A percentile compares a stretch with the other conserved stretches of the same genome.
These are phyloP conservation scores for Pasiphila rectangulata DNA, from an alignment of 2,888 invertebrate species.

Conservation along the genomic window DNA sequence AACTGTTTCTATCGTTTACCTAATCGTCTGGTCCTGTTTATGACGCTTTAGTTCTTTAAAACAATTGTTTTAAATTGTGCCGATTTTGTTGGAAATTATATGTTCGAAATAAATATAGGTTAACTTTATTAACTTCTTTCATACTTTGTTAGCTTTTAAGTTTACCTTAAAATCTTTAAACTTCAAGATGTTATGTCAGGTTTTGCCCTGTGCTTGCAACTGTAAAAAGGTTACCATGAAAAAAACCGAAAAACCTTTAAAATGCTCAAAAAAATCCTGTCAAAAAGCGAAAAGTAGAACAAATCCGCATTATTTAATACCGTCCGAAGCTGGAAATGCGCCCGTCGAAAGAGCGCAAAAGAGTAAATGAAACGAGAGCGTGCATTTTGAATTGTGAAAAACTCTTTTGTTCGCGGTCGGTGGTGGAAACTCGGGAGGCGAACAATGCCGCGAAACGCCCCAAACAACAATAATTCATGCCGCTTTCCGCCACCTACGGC, in stretches of 20 bases:
- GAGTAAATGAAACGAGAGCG: slow-evolving; percentile 79
- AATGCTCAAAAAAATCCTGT: slow-evolving; percentile 45
- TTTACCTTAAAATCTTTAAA: no score
- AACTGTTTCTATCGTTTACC: no score
- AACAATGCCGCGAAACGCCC: slow-evolving; percentile 74
- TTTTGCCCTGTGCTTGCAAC: no score
- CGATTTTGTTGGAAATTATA: no score
- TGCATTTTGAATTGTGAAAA: slow-evolving; percentile 79
- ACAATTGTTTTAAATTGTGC: no score
- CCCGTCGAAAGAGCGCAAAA: slow-evolving; percentile 74
- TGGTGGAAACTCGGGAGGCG: slow-evolving; percentile 66
- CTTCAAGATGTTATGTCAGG: no score
- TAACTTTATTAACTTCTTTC: no score
- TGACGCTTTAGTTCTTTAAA: no score
- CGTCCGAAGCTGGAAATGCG: slow-evolving; percentile 73
- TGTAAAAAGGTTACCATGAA: slow-evolving; percentile 35
- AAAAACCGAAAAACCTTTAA: slow-evolving; percentile 38
- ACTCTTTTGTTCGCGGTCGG: slow-evolving; percentile 72
- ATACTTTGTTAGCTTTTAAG: no score
- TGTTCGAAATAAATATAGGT: no score
- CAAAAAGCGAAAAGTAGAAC: slow-evolving; percentile 64
- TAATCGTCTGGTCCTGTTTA: no score
- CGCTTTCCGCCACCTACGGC: slow-evolving; percentile 79
- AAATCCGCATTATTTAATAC: slow-evolving; percentile 75
- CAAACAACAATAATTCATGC: slow-evolving; percentile 81